Conservation (phyloP, 2,113 vertebrate species). For the Gadus macrocephalus region DNA sequence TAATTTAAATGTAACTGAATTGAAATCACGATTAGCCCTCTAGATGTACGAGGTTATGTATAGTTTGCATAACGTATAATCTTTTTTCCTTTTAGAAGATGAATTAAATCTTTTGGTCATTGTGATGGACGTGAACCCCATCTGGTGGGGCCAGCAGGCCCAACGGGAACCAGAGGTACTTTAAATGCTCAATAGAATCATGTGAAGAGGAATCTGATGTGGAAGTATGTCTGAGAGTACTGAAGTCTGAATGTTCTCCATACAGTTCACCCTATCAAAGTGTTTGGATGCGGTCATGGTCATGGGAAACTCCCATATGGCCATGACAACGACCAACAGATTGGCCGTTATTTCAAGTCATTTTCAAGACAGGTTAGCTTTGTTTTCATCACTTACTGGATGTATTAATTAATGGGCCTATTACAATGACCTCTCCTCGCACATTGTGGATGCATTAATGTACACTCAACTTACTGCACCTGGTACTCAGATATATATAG, state of each 20-base stretch:
- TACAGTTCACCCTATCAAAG: conserved; percentile 87
- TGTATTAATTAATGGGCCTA: neutral
- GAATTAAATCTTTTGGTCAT: conserved; percentile 87
- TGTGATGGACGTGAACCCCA: conserved; percentile 88
- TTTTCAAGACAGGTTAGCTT: conserved; percentile 85
- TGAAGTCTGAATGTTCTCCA: conserved; percentile 1
- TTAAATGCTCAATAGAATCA: neutral
- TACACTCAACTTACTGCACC: neutral
- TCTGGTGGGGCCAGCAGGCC: conserved; percentile 95
- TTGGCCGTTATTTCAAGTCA: conserved; percentile 92
- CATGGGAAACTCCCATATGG: conserved; percentile 87
- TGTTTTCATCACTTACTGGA: neutral
- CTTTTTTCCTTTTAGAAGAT: conserved; percentile 73
- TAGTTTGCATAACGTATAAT: neutral
- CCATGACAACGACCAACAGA: conserved; percentile 87
- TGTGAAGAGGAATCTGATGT: neutral
- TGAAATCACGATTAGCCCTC: too few relatives aligned
- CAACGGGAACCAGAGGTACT: conserved; percentile 82
- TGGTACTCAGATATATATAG: conserved; percentile 54
- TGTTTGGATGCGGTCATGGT: conserved; percentile 92
- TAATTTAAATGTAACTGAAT: neutral
- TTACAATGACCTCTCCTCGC: neutral
- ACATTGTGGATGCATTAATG: neutral
- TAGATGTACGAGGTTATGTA: too few relatives aligned
- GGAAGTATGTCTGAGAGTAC: neutral